Evolutionary conservation across 2,888 invertebrate species (phyloP), one percentile per base, ranked within the genome.

Genomic region (Drosophila limbata): DNA sequence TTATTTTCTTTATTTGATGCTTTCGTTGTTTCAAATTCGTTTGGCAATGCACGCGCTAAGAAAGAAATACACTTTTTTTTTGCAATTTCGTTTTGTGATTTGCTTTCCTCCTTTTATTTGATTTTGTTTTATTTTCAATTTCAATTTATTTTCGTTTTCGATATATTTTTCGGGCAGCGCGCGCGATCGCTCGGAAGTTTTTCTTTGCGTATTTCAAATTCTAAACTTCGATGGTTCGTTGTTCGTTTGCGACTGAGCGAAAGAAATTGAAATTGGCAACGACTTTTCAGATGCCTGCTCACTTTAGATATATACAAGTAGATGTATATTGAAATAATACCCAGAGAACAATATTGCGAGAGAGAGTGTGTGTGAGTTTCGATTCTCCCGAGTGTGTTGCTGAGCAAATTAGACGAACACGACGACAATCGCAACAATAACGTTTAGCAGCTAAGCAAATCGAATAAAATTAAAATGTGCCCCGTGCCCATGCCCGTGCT

Each of bases 171-270:
- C 57, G 74, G 47, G 62, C 57, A 75, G 85, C 86, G 88, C 88
- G 79, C 85, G 80, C 88, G 86, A 69, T 85, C 79, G 79, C 71
- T 69, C 71, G 63, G 60, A 75, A 72, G 50, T 73, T 79, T 82
- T 15, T 76, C 56, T 31, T 68, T 62, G 63, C 61, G 66, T 64
- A 57, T 72, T 76, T 79, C 55, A 64, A 82, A 87, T 90, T 90
- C 90, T 82, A 89, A 86, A 90, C 91, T 90, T 90, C 92, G 92
- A 92, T 92, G 92, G 92, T 91, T 92, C 92, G 92, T 90, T 91
- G 90, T 92, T 92, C 92, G 92, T 90, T 90, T 91, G 91, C 92
- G 91, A 92, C 91, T 92, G 91, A 92, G 86, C 88, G 85, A 81
- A 77, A 79, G 84, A 87, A 89, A 91, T 91, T 89, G 66, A 78